Conservation (phyloP, 2,888 invertebrate species). For the Oligia fasciuncula region DNA sequence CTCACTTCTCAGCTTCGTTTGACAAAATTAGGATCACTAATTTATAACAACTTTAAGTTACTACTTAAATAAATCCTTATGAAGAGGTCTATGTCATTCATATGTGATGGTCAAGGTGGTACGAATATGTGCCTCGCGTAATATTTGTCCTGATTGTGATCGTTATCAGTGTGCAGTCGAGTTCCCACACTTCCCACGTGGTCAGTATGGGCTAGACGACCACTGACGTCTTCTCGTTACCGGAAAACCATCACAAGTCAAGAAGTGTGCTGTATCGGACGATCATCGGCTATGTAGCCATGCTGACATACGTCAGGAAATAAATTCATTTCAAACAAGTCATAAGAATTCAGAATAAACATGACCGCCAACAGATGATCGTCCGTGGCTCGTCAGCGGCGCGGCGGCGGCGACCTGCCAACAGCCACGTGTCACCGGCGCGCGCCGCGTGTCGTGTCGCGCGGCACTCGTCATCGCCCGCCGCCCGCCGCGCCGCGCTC, state of each 20-base stretch:
- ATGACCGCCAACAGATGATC: conserved; percentile 7
- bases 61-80: neutral
- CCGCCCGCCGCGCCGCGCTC: neutral
- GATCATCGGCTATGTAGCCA: neutral
- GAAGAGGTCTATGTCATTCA: neutral
- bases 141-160: neutral
- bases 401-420: neutral
- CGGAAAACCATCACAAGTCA: neutral
- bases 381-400: neutral
- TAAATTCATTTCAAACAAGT: conserved; percentile 15
- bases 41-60: neutral
- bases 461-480: neutral
- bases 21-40: no score
- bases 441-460: neutral
- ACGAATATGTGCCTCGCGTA: neutral
- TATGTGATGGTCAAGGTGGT: neutral
- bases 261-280: no score
- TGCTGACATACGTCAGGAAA: neutral
- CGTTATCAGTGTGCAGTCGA: neutral
- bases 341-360: conserved; percentile 9
- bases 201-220: neutral
- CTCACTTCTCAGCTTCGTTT: no score
- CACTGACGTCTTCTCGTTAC: neutral
- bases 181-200: neutral
- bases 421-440: neutral